phyloP scores from a whole-genome alignment of 2,113 vertebrate species.

The Pseudorectes ferrugineus region DNA sequence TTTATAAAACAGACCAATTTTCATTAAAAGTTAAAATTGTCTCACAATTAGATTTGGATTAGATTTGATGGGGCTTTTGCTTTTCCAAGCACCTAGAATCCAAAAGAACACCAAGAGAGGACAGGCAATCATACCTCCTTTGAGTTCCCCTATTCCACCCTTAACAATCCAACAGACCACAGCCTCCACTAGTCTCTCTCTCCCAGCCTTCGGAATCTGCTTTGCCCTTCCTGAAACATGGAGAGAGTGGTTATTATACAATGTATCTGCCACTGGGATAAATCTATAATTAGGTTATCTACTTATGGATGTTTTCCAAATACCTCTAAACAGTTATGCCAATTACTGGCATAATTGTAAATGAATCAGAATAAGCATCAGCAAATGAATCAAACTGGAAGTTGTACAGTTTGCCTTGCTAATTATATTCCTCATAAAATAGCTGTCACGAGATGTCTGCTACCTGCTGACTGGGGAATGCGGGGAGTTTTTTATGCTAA shows the following conservation, averaged over 20 bases:
- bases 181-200: not conserved
- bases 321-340: slow-evolving; percentile 12
- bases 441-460: slow-evolving; percentile 24
- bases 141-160: not conserved
- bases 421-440: slow-evolving; percentile 14
- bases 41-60: not conserved
- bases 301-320: slow-evolving; percentile 40
- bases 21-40: not conserved
- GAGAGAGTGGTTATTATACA: not conserved
- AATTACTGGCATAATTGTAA: slow-evolving; percentile 32
- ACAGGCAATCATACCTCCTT: not conserved
- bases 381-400: slow-evolving; percentile 35
- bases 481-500: not conserved
- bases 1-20: not conserved
- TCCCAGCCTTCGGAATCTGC: not conserved
- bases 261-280: not conserved
- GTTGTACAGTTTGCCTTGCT: not conserved
- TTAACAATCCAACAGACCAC: not conserved
- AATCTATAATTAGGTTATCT: slow-evolving; percentile 44
- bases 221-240: not conserved
- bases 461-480: slow-evolving; percentile 14
- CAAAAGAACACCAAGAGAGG: not conserved
- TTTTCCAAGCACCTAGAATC: not conserved
- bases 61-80: not conserved
- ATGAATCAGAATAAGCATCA: slow-evolving; percentile 40